Percentiles rank a stretch among this genome's conserved stretches.
Conservation (phyloP, 2,113 vertebrate species). For the Rhombomys opimus region DNA sequence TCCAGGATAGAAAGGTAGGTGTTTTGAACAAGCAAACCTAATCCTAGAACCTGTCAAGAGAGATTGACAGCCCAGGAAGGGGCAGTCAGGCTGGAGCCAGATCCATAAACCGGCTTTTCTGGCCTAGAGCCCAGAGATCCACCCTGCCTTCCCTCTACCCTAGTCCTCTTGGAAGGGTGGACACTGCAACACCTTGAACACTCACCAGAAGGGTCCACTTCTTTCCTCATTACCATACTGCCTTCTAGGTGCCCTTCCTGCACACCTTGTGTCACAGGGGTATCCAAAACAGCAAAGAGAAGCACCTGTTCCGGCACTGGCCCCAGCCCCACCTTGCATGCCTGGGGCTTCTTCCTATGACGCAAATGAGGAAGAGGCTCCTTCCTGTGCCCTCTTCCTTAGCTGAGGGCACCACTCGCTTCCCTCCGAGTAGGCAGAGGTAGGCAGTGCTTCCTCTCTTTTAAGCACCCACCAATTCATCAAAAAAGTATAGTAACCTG, state of each 20-base stretch:
- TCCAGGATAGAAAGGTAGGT: neutral
- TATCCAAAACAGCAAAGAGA: neutral
- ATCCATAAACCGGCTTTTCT: neutral
- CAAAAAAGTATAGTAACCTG: fast-evolving
- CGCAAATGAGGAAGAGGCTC: too few relatives aligned
- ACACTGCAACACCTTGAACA: fast-evolving
- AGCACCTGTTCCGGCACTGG: fast-evolving
- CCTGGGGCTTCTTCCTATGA: neutral
- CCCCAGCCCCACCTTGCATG: fast-evolving
- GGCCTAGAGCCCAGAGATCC: neutral
- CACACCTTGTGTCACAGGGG: fast-evolving
- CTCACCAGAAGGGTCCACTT: neutral
- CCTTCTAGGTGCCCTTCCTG: too few relatives aligned
- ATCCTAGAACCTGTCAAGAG: neutral
- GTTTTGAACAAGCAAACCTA: neutral
- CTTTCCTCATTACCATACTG: neutral
- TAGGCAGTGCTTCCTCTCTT: fast-evolving
- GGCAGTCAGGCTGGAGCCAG: neutral
- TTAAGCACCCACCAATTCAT: too few relatives aligned
- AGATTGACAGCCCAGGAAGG: neutral
- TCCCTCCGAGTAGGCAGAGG: fast-evolving
- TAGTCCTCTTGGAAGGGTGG: fast-evolving
- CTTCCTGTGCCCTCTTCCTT: fast-evolving
- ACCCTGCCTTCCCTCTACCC: neutral
- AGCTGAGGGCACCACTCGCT: fast-evolving